Percentiles rank a stretch among this genome's conserved stretches.
These are phyloP conservation scores for Mandrillus leucophaeus DNA, from an alignment of 2,113 vertebrate genomes.

Conservation along the genomic window DNA sequence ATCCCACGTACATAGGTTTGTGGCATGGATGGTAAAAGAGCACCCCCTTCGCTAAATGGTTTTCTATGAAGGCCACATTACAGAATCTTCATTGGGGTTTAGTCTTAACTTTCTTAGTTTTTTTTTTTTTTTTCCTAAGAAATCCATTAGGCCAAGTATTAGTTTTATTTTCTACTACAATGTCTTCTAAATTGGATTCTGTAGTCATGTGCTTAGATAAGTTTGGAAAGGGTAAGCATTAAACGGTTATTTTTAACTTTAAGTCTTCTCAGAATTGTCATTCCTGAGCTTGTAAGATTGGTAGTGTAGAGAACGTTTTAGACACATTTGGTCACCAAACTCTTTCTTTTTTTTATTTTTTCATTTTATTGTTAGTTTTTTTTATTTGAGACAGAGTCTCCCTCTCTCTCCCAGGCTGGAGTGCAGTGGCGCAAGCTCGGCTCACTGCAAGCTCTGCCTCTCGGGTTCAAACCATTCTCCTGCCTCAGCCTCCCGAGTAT, in stretches of 20 bases:
- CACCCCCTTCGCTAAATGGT: neutral
- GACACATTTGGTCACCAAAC: neutral
- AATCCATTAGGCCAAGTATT: neutral
- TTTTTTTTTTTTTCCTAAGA: neutral
- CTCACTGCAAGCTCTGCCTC: too few species aligned
- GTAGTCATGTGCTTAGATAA: neutral
- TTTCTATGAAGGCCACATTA: neutral
- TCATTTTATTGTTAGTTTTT: too few species aligned
- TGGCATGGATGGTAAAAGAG: neutral
- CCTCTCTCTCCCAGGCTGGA: too few species aligned
- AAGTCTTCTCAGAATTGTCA: neutral
- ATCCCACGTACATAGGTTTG: neutral
- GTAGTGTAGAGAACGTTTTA: neutral
- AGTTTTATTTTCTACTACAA: neutral
- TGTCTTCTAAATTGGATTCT: slow-evolving; percentile 9
- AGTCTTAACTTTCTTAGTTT: neutral
- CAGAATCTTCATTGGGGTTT: neutral
- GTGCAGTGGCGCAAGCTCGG: too few species aligned
- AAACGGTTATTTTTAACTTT: neutral
- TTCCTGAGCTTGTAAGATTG: neutral
- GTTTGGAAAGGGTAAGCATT: neutral
- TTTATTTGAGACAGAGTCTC: too few species aligned
- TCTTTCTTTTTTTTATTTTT: neutral
- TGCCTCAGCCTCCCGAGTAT: too few species aligned
- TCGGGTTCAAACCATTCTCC: too few species aligned